Evolutionary conservation across 2,888 invertebrate species (phyloP).

Genomic region (Cheiracanthium punctorium): DNA sequence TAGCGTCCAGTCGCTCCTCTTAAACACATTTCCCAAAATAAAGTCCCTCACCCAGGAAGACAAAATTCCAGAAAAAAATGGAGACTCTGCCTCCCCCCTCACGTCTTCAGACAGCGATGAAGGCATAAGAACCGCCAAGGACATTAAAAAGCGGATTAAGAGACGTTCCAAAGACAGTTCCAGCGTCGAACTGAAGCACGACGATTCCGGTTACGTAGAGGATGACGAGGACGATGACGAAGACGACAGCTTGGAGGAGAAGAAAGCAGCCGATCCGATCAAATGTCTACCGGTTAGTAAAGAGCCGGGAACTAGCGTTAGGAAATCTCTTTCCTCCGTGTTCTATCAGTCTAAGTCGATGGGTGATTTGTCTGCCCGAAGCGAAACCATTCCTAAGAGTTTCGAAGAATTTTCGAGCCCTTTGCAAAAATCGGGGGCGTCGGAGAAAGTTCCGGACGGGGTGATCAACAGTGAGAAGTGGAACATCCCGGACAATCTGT

Average conservation of each 20-base stretch:
- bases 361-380: background rate
- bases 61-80: background rate
- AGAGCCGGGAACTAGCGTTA: background rate
- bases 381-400: conserved; percentile 16
- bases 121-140: conserved; percentile 26
- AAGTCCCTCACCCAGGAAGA: conserved; percentile 3
- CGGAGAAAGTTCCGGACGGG: background rate
- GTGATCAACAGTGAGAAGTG: conserved; percentile 28
- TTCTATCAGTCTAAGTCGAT: conserved; percentile 42
- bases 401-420: conserved; percentile 47
- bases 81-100: conserved; percentile 38
- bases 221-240: conserved; percentile 65
- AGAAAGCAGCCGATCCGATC: background rate
- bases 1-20: conserved; percentile 31
- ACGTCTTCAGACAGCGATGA: conserved; percentile 61
- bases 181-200: conserved; percentile 44
- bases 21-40: conserved; percentile 56
- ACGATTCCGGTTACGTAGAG: conserved; percentile 67
- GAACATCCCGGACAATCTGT: conserved; percentile 48
- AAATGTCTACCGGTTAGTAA: background rate
- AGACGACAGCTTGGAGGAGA: conserved; percentile 39
- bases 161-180: conserved; percentile 30
- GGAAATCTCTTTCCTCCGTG: conserved; percentile 46
- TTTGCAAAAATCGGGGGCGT: conserved; percentile 20
- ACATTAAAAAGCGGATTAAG: conserved; percentile 42